Conservation (phyloP, 2,888 invertebrate species). For the Lamellibrachia columna region DNA sequence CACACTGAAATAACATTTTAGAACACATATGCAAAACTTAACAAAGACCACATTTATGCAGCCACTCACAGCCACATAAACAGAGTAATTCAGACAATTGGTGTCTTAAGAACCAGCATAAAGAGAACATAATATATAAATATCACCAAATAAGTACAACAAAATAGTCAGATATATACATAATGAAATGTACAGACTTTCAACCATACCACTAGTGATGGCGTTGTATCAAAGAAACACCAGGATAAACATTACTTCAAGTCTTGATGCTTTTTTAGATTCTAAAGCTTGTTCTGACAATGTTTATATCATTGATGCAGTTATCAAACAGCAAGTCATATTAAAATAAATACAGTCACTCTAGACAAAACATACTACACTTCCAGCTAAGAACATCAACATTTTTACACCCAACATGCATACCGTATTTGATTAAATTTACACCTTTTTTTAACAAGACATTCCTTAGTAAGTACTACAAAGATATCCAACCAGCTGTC, state of each 20-base stretch:
- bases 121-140: background rate
- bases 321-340: too few relatives aligned
- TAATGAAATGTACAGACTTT: background rate
- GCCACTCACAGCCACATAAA: background rate
- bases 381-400: background rate
- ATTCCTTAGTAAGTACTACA: background rate
- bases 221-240: background rate
- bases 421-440: background rate
- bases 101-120: background rate
- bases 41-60: background rate
- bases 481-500: background rate
- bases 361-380: background rate
- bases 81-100: background rate
- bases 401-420: background rate
- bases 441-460: background rate
- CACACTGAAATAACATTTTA: background rate
- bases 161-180: conserved; percentile 16
- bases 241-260: background rate
- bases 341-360: background rate
- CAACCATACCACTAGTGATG: background rate
- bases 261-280: background rate
- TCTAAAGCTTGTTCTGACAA: background rate
- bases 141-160: conserved; percentile 16
- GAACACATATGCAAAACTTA: background rate
- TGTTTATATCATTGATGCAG: background rate